Percentiles rank a stretch among this genome's conserved stretches.
Conservation (phyloP, 2,113 vertebrate species). For the Melanerpes formicivorus region DNA sequence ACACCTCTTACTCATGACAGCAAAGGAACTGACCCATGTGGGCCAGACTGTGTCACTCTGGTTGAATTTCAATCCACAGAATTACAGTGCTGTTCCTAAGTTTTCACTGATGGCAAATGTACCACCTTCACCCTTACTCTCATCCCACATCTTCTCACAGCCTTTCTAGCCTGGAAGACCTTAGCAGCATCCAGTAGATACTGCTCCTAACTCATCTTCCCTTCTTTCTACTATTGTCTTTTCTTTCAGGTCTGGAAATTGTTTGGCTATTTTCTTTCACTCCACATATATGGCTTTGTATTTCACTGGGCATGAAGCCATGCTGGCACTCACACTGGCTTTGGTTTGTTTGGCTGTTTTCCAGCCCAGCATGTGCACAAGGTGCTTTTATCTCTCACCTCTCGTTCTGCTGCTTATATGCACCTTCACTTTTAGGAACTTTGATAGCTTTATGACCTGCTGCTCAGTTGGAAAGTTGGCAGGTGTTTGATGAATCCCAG, state of each 20-base stretch:
- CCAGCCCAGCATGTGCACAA: not conserved
- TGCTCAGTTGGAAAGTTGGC: not conserved
- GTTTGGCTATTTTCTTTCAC: not conserved
- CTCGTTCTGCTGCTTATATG: not conserved
- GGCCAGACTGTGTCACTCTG: not conserved
- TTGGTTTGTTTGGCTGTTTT: constrained; percentile 43
- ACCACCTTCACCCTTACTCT: not conserved
- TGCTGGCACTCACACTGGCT: not conserved
- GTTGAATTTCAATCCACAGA: not conserved
- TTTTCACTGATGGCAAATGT: not conserved
- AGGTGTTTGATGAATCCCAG: not conserved
- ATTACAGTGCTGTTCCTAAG: not conserved
- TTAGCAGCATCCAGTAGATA: not conserved
- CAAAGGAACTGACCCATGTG: not conserved
- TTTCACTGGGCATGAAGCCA: not conserved
- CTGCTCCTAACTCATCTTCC: not conserved
- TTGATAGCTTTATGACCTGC: not conserved
- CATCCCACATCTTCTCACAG: not conserved
- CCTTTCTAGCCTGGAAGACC: not conserved
- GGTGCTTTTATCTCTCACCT: not conserved
- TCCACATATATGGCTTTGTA: not conserved
- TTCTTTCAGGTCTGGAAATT: not conserved
- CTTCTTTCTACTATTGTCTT: not conserved
- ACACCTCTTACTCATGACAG: not conserved
- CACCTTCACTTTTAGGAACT: not conserved